phyloP scores from a whole-genome alignment of 2,888 invertebrate species.

The Tetanocera ferruginea region DNA sequence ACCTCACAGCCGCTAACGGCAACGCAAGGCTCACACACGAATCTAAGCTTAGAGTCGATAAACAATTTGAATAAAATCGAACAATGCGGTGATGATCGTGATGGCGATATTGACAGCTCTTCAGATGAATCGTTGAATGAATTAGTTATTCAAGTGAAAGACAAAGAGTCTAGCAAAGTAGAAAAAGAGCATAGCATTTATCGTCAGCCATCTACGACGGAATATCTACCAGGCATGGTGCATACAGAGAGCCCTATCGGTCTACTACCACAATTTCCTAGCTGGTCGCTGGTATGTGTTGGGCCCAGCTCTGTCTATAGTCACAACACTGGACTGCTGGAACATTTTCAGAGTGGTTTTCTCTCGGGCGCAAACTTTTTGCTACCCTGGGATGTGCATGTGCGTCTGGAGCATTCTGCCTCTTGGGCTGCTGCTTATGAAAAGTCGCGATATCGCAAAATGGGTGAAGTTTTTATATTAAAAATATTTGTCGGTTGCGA shows the following conservation, averaged over 20 bases:
- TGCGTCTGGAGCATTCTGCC: constrained; percentile 68
- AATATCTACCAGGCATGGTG: constrained; percentile 92
- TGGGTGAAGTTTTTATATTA: constrained; percentile 74
- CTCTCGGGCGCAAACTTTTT: constrained; percentile 90
- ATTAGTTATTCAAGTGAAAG: constrained; percentile 62
- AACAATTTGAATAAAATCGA: constrained; percentile 54
- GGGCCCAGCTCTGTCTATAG: constrained; percentile 93
- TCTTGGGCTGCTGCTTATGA: constrained; percentile 60
- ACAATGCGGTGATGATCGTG: constrained; percentile 46
- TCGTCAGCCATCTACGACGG: constrained; percentile 85
- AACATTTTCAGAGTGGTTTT: constrained; percentile 89
- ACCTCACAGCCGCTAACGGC: constrained; percentile 53
- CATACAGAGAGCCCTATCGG: constrained; percentile 82
- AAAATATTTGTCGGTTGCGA: constrained; percentile 96
- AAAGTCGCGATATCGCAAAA: constrained; percentile 65
- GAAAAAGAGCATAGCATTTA: constrained; percentile 69
- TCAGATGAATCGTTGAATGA: constrained; percentile 60
- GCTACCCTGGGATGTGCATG: constrained; percentile 92
- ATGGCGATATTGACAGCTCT: constrained; percentile 49
- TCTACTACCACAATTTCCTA: constrained; percentile 87
- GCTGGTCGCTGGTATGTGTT: constrained; percentile 91
- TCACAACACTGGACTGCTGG: constrained; percentile 86
- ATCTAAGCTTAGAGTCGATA: constrained; percentile 55
- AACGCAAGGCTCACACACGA: constrained; percentile 55
- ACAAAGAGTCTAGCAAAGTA: constrained; percentile 42